Evolutionary conservation across 2,888 invertebrate genomes (phyloP).

Genomic region (Platycheirus albimanus): DNA sequence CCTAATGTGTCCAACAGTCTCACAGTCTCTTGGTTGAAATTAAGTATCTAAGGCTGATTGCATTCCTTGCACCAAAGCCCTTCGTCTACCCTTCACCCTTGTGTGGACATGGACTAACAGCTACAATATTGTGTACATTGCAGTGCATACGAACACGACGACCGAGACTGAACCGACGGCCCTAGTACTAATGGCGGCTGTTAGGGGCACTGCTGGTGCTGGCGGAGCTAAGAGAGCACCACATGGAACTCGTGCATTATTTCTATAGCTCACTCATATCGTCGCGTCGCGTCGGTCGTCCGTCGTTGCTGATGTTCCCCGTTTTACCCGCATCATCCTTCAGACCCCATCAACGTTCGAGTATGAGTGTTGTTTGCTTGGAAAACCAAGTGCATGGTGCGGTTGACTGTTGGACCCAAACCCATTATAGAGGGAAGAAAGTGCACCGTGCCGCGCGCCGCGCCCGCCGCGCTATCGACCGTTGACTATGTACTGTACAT

Average conservation of each 20-base stretch:
- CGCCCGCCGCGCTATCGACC: neutral
- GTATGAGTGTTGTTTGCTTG: constrained; percentile 31
- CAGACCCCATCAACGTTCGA: neutral
- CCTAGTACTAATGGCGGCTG: constrained; percentile 19
- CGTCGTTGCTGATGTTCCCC: too few species aligned
- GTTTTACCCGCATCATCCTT: too few species aligned
- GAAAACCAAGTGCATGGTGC: neutral
- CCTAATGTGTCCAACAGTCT: too few species aligned
- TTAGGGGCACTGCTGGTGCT: neutral
- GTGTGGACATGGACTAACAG: constrained; percentile 3
- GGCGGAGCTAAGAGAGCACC: neutral
- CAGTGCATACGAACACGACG: too few species aligned
- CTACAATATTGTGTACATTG: too few species aligned
- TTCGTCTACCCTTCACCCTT: neutral
- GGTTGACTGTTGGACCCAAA: neutral
- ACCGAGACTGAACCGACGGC: neutral
- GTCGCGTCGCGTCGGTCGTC: too few species aligned
- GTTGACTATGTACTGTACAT: constrained; percentile 22
- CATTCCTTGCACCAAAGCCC: constrained; percentile 9
- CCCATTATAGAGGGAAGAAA: constrained; percentile 32
- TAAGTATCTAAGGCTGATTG: constrained; percentile 26
- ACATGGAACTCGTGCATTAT: constrained; percentile 39
- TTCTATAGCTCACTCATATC: constrained; percentile 10
- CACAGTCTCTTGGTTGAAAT: neutral
- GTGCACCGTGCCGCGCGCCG: constrained; percentile 45